Evolutionary conservation across 53 echinoderm and acorn worm genomes (phyloP).

Genomic region (Antedon mediterranea): DNA sequence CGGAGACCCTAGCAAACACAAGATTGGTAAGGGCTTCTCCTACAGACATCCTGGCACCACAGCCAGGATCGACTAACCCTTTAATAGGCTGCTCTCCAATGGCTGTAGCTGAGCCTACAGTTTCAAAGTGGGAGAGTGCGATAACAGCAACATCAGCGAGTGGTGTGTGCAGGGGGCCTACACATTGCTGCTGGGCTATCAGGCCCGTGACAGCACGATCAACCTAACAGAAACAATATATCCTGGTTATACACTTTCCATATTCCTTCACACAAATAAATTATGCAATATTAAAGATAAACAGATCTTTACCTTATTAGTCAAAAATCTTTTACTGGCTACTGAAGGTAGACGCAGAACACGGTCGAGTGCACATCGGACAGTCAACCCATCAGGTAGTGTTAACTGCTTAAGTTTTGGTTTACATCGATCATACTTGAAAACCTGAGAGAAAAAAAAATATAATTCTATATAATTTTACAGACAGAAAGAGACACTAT

Average conservation of each 20-base stretch:
- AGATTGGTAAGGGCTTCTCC: slow-evolving; percentile 86
- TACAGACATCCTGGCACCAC: slow-evolving; percentile 89
- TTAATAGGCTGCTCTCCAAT: slow-evolving; percentile 97
- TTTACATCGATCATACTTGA: slow-evolving; percentile 40
- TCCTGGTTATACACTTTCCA: too few relatives aligned
- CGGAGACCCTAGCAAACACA: slow-evolving; percentile 78
- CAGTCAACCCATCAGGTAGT: slow-evolving; percentile 45
- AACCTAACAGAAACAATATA: slow-evolving; percentile 26
- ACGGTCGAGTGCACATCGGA: slow-evolving; percentile 60
- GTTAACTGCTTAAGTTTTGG: slow-evolving; percentile 31
- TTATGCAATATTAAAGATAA: too few relatives aligned
- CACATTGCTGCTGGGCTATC: slow-evolving; percentile 94
- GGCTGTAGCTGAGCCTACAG: slow-evolving; percentile 82
- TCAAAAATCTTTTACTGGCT: slow-evolving; percentile 91
- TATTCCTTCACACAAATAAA: too few relatives aligned
- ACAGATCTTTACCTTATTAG: slow-evolving; percentile 55
- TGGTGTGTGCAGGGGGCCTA: slow-evolving; percentile 93
- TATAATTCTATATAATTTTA: background rate
- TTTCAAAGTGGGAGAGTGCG: slow-evolving; percentile 77
- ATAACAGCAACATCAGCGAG: slow-evolving; percentile 95
- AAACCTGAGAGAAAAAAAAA: slow-evolving; percentile 32
- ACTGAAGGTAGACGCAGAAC: slow-evolving; percentile 88
- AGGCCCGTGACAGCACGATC: slow-evolving; percentile 90
- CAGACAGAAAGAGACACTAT: too few relatives aligned
- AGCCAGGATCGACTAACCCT: slow-evolving; percentile 57